Evolutionary conservation across 2,113 vertebrate species (phyloP).

Genomic region (Macquaria australasica): DNA sequence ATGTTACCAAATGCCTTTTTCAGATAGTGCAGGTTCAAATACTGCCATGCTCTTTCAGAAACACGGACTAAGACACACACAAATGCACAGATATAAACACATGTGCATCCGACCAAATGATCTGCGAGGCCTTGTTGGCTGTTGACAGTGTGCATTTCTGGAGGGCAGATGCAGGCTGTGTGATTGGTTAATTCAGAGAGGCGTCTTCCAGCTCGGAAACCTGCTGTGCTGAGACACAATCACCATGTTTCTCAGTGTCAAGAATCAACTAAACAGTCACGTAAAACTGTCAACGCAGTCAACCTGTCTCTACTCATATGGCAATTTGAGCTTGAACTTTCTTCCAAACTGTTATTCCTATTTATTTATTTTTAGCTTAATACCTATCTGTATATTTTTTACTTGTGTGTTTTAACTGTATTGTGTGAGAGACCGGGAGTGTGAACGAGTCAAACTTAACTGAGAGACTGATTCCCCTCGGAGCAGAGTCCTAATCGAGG

Average conservation of each 20-base stretch:
- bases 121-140: not conserved
- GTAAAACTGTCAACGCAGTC: not conserved
- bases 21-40: too few species aligned
- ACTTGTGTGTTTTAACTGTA: not conserved
- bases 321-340: not conserved
- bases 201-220: not conserved
- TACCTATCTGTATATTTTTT: not conserved
- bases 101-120: not conserved
- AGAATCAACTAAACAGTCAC: not conserved
- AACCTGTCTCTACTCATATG: not conserved
- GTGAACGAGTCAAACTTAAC: conserved; percentile 35
- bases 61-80: not conserved
- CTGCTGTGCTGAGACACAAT: conserved; percentile 7
- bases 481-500: conserved; percentile 40
- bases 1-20: not conserved
- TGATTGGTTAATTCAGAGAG: conserved; percentile 12
- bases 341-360: not conserved
- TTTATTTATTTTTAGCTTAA: not conserved
- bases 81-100: not conserved
- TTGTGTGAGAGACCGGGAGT: conserved; percentile 1
- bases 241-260: not conserved
- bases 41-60: too few species aligned
- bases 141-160: conserved; percentile 1
- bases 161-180: not conserved
- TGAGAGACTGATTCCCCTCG: conserved; percentile 34